Evolutionary conservation across 2,113 vertebrate species (phyloP), one percentile per base, ranked within the genome.

Genomic region (Tympanuchus pallidicinctus): DNA sequence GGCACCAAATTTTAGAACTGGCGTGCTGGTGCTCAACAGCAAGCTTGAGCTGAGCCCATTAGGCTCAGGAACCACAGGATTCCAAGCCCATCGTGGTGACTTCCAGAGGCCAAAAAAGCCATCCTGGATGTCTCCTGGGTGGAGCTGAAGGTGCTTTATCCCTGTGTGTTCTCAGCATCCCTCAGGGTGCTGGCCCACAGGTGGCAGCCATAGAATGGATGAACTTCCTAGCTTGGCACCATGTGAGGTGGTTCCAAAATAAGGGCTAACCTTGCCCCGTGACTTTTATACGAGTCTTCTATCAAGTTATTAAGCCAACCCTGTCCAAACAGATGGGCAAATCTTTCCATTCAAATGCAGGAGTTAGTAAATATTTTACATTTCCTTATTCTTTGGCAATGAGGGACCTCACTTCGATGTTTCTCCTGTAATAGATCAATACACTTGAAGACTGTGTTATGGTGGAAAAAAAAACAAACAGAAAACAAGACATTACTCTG

Each of bases 81-180:
- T 30, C 43, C 69, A 56, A 7, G 6, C 21, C 36, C 16, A 11
- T 12, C 14, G 1, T 2, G 0, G 43, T 28, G 38, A 79, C 56
- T 88, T 88, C 28, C 47, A 78, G 40, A 65, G 15, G 15, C 19
- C 59, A 56, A 38, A 48, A 14, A 11, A 15, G 20, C 59, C 22
- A 11, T 32, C 34, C 11, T 34, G 56, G 0, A 1, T 1, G 3
- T 45, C 1, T 12, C 61, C 52, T 0, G 1, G 34, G 20, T 40
- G 28, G 27, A 17, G 43, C 25, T 8, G 24, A 65, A 86, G 34
- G n/a, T 36, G 80, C 24, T 4, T 1, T 0, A 2, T 4, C 1
- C 12, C 48, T 65, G 24, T 56, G 0, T 24, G 27, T 25, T 72
- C 34, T 36, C 13, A 8, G 38, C 59, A 65, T 30, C 28, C 9